These are phyloP conservation scores for Dugesia japonica DNA, from an alignment of 2,888 invertebrate species.

Conservation along the genomic window DNA sequence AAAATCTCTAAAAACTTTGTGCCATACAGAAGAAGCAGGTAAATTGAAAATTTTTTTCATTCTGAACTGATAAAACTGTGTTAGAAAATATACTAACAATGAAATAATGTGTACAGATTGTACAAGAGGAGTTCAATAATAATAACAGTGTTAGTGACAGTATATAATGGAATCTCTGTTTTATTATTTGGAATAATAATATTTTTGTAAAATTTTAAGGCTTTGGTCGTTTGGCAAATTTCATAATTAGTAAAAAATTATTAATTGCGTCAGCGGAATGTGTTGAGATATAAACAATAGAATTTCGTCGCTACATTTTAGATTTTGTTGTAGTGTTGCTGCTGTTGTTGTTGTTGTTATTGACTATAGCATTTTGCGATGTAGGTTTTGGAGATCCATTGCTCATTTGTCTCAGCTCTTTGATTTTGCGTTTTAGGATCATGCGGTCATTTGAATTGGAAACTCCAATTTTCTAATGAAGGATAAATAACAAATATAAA, in stretches of 20 bases:
- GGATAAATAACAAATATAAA: too few species aligned
- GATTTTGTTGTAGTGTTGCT: background rate
- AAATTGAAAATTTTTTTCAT: conserved; percentile 13
- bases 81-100: conserved; percentile 15
- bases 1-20: too few species aligned
- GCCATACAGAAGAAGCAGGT: background rate
- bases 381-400: background rate
- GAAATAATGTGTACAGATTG: conserved; percentile 15
- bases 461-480: background rate
- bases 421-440: background rate
- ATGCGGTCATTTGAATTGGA: background rate
- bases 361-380: background rate
- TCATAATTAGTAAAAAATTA: background rate
- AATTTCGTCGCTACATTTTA: background rate
- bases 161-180: conserved; percentile 13
- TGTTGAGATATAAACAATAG: background rate
- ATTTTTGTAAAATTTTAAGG: background rate
- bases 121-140: background rate
- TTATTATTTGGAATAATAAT: background rate
- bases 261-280: background rate
- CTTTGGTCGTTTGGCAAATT: conserved; percentile 1
- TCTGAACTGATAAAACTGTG: background rate
- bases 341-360: too few species aligned
- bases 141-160: too few species aligned
- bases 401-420: background rate